Base-by-base conservation (phyloP, 2,797 vertebrate species). In the Siniperca scherzeri region DNA sequence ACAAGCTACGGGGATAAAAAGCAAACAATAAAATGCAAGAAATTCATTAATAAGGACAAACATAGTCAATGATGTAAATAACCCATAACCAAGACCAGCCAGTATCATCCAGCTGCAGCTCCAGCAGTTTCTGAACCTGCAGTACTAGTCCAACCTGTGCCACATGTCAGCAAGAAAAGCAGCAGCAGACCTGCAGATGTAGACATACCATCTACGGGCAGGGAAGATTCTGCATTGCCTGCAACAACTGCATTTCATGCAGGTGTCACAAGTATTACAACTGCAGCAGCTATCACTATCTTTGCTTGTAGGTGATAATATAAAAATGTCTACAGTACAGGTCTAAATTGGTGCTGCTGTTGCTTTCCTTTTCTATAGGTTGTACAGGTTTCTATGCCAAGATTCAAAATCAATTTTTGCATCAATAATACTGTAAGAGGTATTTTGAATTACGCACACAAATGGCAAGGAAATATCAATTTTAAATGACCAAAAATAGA, bases 231-330 rank as follows among this genome's bases (percentile, higher is more conserved):
- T 70, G 36, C 33, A 5, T 44, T 19, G 13, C 6, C 44, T 42
- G 0, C 40, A 40, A 10, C 40, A 9, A 40, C 40, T 40, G 40
- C 11, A 40, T 40, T 40, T 40, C 40, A 10, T 44, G 42, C 42
- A 30, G 36, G 16, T 50, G 14, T 50, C 42, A 25, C 52, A 71
- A 57, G 9, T 50, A 55, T 66, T 72, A 50, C 33, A 69, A 42
- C 2, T 9, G 30, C 72, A 17, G 48, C 52, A 74, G 76, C 40
- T 70, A 33, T 52, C 56, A 19, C 16, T 69, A 44, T 65, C 57
- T 78, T 48, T 46, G 53, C 46, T 42, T 52, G 61, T 22, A 11
- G 33, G 57, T 11, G 67, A 82, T 55, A 42, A 60, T 21, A 57
- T 25, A 0, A 1, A 57, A 16, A 67, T 42, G 17, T 69, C 38